Percentiles rank a stretch among this genome's conserved stretches.
These are phyloP conservation scores for Tyto alba DNA, from an alignment of 2,113 vertebrate genomes.

Conservation along the genomic window DNA sequence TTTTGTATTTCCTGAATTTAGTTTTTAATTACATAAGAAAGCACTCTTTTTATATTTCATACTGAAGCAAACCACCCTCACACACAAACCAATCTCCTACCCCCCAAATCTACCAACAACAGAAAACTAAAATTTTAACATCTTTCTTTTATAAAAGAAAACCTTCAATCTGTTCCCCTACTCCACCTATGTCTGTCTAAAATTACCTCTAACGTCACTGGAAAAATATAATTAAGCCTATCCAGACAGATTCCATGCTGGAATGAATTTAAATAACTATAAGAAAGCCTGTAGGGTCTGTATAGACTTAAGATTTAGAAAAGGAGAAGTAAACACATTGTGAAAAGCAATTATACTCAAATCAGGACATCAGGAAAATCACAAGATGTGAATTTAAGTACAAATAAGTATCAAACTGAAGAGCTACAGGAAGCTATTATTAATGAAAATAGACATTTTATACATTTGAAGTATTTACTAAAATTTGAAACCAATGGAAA, in stretches of 20 bases:
- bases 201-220: background rate
- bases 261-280: conserved; percentile 24
- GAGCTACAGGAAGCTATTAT: background rate
- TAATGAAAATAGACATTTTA: background rate
- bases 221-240: conserved; percentile 22
- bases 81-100: background rate
- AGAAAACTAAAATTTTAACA: background rate
- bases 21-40: background rate
- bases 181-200: background rate
- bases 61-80: background rate
- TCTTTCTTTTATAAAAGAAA: background rate
- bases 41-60: background rate
- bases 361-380: background rate
- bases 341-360: background rate
- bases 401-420: background rate
- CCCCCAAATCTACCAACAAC: background rate
- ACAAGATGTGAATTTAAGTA: background rate
- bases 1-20: background rate
- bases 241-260: background rate
- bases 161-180: background rate
- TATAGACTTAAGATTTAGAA: background rate
- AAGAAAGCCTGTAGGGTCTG: background rate
- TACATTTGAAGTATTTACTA: background rate
- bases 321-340: background rate
- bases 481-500: background rate